These are phyloP conservation scores for Triplophysa tibetana DNA, from an alignment of 2,113 vertebrate species.

Conservation along the genomic window DNA sequence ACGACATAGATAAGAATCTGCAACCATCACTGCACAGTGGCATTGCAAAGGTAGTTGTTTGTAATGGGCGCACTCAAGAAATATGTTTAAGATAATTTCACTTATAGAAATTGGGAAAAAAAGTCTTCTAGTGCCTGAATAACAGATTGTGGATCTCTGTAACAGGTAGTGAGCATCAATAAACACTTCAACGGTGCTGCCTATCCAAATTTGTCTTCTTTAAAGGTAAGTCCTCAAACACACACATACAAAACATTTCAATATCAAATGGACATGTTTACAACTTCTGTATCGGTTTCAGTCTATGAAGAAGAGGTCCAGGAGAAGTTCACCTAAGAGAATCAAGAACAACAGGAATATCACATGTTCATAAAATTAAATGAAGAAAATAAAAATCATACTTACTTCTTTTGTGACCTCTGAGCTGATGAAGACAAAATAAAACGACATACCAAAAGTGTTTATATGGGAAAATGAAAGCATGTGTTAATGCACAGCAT, in stretches of 20 bases:
- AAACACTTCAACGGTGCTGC: background rate
- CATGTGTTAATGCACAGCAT: background rate
- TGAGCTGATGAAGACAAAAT: background rate
- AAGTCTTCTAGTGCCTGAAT: background rate
- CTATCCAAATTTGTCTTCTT: background rate
- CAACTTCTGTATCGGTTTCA: conserved; percentile 23
- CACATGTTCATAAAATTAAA: conserved; percentile 14
- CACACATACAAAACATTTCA: background rate
- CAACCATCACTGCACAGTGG: too few species aligned
- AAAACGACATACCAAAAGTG: conserved; percentile 5
- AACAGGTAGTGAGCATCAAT: conserved; percentile 33
- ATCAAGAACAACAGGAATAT: conserved; percentile 21
- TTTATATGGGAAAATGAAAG: background rate
- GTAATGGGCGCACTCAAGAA: too few species aligned
- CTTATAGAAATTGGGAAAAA: too few species aligned
- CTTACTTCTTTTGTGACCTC: background rate
- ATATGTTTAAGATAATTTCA: too few species aligned
- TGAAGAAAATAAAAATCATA: background rate
- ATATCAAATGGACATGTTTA: background rate
- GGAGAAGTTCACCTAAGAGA: conserved; percentile 35
- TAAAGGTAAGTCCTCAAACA: conserved; percentile 31
- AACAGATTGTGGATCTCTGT: background rate
- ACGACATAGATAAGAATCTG: background rate
- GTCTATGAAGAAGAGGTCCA: conserved; percentile 21
- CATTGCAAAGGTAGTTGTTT: too few species aligned